Percentiles rank a stretch among this genome's conserved stretches.
phyloP scores from a whole-genome alignment of 2,797 vertebrate species.

The Neosalanx taihuensis region DNA sequence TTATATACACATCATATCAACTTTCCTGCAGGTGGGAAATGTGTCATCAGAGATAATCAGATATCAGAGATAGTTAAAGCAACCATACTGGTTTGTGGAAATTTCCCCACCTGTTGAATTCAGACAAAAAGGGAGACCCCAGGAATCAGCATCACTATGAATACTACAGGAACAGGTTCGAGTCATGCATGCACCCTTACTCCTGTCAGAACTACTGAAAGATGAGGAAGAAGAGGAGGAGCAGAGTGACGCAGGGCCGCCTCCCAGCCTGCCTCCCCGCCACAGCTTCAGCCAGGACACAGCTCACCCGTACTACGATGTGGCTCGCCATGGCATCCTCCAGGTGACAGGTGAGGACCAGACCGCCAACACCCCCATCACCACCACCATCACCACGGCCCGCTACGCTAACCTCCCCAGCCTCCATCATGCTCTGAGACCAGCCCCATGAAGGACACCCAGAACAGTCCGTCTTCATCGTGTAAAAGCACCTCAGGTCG shows the following conservation, averaged over 20 bases:
- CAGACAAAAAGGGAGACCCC: no score
- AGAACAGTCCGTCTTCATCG: no score
- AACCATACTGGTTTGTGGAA: no score
- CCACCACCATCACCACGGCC: not conserved
- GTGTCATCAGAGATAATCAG: no score
- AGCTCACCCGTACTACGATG: conserved; percentile 81
- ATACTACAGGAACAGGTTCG: not conserved
- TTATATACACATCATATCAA: not conserved
- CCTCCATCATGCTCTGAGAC: not conserved
- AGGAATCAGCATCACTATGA: no score
- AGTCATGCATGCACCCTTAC: not conserved
- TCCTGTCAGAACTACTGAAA: conserved; percentile 70
- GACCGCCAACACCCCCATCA: not conserved
- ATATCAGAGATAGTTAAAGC: no score
- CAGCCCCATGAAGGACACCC: no score
- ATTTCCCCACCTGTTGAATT: no score
- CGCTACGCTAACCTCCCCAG: no score
- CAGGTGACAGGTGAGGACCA: conserved; percentile 78
- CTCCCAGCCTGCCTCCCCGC: conserved; percentile 22
- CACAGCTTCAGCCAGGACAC: conserved; percentile 48
- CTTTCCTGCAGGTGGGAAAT: no score
- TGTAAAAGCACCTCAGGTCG: no score
- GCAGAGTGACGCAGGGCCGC: not conserved
- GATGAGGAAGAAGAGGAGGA: conserved; percentile 46
- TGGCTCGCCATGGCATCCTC: conserved; percentile 83